phyloP scores from a whole-genome alignment of 2,888 invertebrate genomes.

The Trisateles emortualis region DNA sequence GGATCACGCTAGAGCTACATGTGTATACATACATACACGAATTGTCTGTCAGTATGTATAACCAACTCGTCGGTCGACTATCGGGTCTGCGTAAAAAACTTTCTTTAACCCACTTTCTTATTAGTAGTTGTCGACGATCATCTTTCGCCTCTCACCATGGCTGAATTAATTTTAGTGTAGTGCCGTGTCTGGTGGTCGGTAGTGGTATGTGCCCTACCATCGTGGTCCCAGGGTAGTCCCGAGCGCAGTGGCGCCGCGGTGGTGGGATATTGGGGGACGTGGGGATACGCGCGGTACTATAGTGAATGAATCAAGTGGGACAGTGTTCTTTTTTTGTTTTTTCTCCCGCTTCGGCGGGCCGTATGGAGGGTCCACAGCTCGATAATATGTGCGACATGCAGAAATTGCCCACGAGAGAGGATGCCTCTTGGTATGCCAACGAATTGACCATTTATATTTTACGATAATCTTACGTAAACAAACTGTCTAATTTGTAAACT shows the following conservation, averaged over 20 bases:
- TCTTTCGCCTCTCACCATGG: slow-evolving; percentile 79
- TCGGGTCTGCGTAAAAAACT: slow-evolving; percentile 80
- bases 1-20: slow-evolving; percentile 72
- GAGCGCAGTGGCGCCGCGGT: slow-evolving; percentile 71
- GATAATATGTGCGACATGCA: slow-evolving; percentile 81
- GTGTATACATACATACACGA: slow-evolving; percentile 62
- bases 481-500: no score
- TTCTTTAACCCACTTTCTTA: slow-evolving; percentile 87
- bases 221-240: slow-evolving; percentile 76
- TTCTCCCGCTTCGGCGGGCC: slow-evolving; percentile 64
- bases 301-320: slow-evolving; percentile 73
- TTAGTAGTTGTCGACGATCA: slow-evolving; percentile 67
- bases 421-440: slow-evolving; percentile 78
- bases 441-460: slow-evolving; percentile 23
- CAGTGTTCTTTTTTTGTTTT: slow-evolving; percentile 66
- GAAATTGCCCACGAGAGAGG: slow-evolving; percentile 80
- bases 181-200: slow-evolving; percentile 74
- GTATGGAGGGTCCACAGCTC: slow-evolving; percentile 45
- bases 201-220: slow-evolving; percentile 84
- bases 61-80: slow-evolving; percentile 72
- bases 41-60: slow-evolving; percentile 67
- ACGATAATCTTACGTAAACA: not conserved
- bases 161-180: slow-evolving; percentile 76
- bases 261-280: slow-evolving; percentile 77
- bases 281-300: slow-evolving; percentile 68